Base-by-base conservation (phyloP, 2,797 vertebrate species). In the Petrocephalus sullivani region DNA sequence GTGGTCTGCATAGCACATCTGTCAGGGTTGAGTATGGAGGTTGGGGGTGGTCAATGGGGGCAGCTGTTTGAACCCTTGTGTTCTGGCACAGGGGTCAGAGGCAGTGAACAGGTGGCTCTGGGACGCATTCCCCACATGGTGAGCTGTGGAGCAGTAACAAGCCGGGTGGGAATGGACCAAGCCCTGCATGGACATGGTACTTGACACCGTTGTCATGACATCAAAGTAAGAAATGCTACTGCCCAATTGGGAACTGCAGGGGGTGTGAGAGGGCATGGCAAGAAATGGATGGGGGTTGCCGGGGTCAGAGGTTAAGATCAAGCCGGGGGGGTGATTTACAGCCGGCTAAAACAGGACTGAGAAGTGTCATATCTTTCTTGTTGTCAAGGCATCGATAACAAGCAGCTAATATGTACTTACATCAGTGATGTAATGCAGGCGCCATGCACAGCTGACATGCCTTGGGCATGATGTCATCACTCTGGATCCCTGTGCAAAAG, bases 361-460 rank as follows among this genome's bases (percentile, higher is more conserved):
- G 56, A 41, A 28, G 49, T 41, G 49, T n/a, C 4, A 57, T 16
- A 86, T 49, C 84, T 81, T 81, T 71, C 86, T 91, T 61, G 91
- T 90, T 89, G 90, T 92, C 91, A 90, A 89, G 92, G 89, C 87
- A 91, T 89, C 86, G 75, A 89, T 91, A 90, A 92, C 90, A 92
- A 85, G 90, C 86, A 85, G 91, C 92, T 90, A 89, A 92, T 91
- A 91, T 91, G 91, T 91, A 92, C 91, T 92, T 91, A 91, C 90
- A 93, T 89, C 90, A 90, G 56, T 87, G 88, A 91, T 87, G 87
- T 54, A 67, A 87, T 78, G 64, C 87, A 12, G 67, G 53, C 58
- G 14, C n/a, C 54, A 75, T 57, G 64, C 85, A 57, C 89, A 90
- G 88, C 90, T 88, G 89, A 60, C 88, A 85, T 91, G 87, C 89